phyloP scores from a whole-genome alignment of 30 jellyfish, hydroid and myxozoan species.

The Aurelia sp. region DNA sequence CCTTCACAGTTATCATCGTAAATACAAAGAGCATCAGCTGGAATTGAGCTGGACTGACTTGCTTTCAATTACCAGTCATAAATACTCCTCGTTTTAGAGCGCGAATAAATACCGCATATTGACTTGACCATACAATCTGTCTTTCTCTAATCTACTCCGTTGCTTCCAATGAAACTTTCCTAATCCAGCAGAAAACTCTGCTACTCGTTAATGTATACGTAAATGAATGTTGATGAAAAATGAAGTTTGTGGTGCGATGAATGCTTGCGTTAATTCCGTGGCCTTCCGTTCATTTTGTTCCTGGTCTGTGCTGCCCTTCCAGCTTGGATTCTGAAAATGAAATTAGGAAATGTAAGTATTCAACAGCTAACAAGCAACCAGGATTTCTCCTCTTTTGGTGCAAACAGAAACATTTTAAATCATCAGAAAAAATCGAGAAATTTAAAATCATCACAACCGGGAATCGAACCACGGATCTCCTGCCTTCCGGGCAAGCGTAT shows the following conservation, averaged over 20 bases:
- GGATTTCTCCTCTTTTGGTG: too few relatives aligned
- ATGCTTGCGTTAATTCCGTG: constrained; percentile 42
- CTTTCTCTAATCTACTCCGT: constrained; percentile 21
- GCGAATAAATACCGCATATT: constrained; percentile 17
- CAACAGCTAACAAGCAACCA: too few relatives aligned
- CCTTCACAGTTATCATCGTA: too few relatives aligned
- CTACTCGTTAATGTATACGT: constrained; percentile 45
- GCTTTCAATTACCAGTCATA: constrained; percentile 16
- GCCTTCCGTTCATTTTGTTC: constrained; percentile 63
- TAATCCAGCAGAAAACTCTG: constrained; percentile 11
- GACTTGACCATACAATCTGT: constrained; percentile 35
- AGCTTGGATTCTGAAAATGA: constrained; percentile 65
- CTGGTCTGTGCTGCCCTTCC: constrained; percentile 67
- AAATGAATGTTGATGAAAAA: constrained; percentile 50
- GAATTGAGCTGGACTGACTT: too few relatives aligned
- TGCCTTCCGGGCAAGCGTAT: too few relatives aligned
- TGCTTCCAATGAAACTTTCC: constrained; percentile 21
- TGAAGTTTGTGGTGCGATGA: constrained; percentile 29
- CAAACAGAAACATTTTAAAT: too few relatives aligned
- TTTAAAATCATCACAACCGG: too few relatives aligned
- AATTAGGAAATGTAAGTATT: too few relatives aligned
- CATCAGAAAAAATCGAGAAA: too few relatives aligned
- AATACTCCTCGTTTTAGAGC: constrained; percentile 33
- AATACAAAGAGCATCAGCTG: too few relatives aligned
- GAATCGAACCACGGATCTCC: too few relatives aligned